phyloP scores from a whole-genome alignment of 2,797 vertebrate genomes.

The Ctenopoma kingsleyae region DNA sequence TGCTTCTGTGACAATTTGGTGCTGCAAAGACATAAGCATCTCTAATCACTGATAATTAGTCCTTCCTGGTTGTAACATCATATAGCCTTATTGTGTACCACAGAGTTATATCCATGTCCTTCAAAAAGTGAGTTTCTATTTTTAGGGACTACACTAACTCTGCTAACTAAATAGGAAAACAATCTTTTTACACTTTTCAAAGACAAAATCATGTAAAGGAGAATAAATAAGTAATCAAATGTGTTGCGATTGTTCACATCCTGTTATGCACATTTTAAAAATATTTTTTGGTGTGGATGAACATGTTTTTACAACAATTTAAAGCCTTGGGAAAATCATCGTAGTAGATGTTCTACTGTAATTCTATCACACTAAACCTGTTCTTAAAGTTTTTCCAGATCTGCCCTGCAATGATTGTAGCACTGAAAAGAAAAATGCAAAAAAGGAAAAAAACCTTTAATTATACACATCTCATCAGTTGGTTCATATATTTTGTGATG shows the following conservation, averaged over 20 bases:
- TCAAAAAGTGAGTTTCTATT: constrained; percentile 1
- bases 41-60: constrained; percentile 26
- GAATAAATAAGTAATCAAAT: background rate
- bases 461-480: constrained; percentile 1
- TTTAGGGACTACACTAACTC: background rate
- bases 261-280: no score
- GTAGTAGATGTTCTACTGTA: no score
- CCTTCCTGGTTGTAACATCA: constrained; percentile 16
- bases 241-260: background rate
- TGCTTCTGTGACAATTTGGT: constrained; percentile 16
- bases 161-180: constrained; percentile 1
- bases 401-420: background rate
- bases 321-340: no score
- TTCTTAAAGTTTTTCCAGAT: background rate
- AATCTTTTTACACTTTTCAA: background rate
- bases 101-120: constrained; percentile 9
- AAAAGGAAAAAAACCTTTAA: constrained; percentile 9
- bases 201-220: background rate
- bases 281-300: no score
- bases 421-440: constrained; percentile 2
- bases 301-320: no score
- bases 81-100: background rate
- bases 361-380: no score
- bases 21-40: constrained; percentile 10
- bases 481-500: constrained; percentile 24